Evolutionary conservation across 2,888 invertebrate species (phyloP).

Genomic region (Cremastobaeus sp.): DNA sequence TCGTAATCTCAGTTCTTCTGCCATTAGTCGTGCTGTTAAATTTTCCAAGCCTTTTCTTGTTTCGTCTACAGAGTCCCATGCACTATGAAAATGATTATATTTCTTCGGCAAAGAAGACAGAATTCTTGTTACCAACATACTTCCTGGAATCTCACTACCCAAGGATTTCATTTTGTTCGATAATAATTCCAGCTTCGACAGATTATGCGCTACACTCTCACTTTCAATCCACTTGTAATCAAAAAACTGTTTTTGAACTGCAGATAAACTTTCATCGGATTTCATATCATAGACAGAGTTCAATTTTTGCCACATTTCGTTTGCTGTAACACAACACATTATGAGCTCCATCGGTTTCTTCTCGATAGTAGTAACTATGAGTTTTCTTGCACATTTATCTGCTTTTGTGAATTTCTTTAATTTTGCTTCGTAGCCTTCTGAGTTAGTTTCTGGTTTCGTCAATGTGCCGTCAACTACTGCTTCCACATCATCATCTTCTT

Average conservation of each 20-base stretch:
- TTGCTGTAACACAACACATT: no score
- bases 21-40: slow-evolving; percentile 13
- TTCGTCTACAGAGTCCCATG: slow-evolving; percentile 30
- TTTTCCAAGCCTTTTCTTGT: slow-evolving; percentile 21
- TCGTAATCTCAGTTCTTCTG: slow-evolving; percentile 10
- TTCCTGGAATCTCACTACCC: slow-evolving; percentile 32
- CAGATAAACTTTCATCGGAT: no score
- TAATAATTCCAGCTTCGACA: slow-evolving; percentile 54
- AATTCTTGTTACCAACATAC: slow-evolving; percentile 55
- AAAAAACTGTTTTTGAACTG: no score
- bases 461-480: slow-evolving; percentile 36
- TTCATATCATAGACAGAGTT: no score
- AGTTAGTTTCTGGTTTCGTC: slow-evolving; percentile 7
- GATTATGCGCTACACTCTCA: slow-evolving; percentile 39
- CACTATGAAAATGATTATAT: slow-evolving; percentile 39
- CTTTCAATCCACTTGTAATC: no score
- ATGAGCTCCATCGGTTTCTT: no score
- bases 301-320: no score
- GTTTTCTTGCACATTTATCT: no score
- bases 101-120: slow-evolving; percentile 36
- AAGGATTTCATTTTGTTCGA: slow-evolving; percentile 50
- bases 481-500: slow-evolving; percentile 36
- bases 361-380: no score
- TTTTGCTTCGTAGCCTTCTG: neutral
- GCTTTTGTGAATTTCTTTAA: slow-evolving; percentile 47